A percentile compares a stretch with the other conserved stretches of the same genome.
These are phyloP conservation scores for Margaritifera margaritifera DNA, from an alignment of 2,888 invertebrate species.

Conservation along the genomic window DNA sequence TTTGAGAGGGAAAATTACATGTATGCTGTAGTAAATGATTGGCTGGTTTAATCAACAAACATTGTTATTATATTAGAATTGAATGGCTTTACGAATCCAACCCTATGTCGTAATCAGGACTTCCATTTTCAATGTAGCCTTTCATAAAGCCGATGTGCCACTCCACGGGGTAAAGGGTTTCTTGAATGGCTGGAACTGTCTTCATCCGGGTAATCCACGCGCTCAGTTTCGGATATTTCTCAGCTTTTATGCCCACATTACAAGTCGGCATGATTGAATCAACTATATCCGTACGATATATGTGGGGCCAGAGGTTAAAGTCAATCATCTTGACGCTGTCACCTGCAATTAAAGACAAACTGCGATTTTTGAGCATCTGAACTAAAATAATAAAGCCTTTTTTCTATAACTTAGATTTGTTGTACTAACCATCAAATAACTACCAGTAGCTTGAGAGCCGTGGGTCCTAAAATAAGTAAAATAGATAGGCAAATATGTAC, in stretches of 20 bases:
- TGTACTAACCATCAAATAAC: too few relatives aligned
- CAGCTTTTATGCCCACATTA: conserved; percentile 13
- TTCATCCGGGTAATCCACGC: conserved; percentile 30
- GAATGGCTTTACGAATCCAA: background rate
- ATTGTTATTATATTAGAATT: too few relatives aligned
- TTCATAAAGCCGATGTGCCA: conserved; percentile 7
- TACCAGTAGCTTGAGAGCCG: too few relatives aligned
- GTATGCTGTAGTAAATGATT: too few relatives aligned
- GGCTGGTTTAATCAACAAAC: too few relatives aligned
- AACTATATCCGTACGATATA: conserved; percentile 18
- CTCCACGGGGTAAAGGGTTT: conserved; percentile 15
- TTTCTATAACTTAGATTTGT: too few relatives aligned
- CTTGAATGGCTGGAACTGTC: conserved; percentile 30
- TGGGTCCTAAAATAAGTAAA: too few relatives aligned
- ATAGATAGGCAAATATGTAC: too few relatives aligned
- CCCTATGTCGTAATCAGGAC: conserved; percentile 17
- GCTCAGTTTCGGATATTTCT: conserved; percentile 18
- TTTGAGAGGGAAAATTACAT: too few relatives aligned
- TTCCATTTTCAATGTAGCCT: conserved; percentile 6
- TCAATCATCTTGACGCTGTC: conserved; percentile 30
- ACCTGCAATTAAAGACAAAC: conserved; percentile 20
- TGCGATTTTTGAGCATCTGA: too few relatives aligned
- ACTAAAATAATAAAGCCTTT: too few relatives aligned
- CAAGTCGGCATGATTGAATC: conserved; percentile 1
- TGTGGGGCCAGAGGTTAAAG: conserved; percentile 39